Conservation (phyloP, 1,140 invertebrate genomes). For the Bombus huntii region DNA sequence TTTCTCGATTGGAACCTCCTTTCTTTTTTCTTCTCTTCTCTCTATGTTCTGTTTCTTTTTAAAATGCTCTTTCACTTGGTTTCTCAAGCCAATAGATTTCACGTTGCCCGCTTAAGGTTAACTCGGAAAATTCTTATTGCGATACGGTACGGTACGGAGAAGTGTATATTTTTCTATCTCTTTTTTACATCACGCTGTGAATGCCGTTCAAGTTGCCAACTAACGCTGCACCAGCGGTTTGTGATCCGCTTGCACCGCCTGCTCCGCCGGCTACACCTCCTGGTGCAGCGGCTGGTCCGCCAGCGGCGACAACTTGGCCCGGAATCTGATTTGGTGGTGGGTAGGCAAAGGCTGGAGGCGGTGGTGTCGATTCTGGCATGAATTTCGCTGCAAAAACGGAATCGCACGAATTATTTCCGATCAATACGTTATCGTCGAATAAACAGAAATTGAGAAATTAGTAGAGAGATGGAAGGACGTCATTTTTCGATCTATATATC, state of each 20-base stretch:
- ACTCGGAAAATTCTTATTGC: conserved; percentile 43
- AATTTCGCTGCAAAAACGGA: conserved; percentile 82
- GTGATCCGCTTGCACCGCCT: conserved; percentile 26
- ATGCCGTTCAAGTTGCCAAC: conserved; percentile 55
- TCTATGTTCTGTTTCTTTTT: not conserved
- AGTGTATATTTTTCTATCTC: not conserved
- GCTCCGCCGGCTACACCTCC: not conserved
- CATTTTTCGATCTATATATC: not conserved
- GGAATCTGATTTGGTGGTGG: conserved; percentile 69
- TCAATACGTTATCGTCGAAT: not conserved
- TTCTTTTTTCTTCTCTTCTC: not conserved
- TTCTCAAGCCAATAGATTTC: not conserved
- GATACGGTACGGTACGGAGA: conserved; percentile 15
- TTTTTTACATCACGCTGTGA: conserved; percentile 66
- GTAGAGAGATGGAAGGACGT: not conserved
- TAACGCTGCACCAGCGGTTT: conserved; percentile 63
- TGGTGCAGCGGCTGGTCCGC: conserved; percentile 30
- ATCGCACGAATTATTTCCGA: conserved; percentile 23
- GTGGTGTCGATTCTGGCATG: conserved; percentile 81
- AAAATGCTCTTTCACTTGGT: not conserved
- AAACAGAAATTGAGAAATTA: not conserved
- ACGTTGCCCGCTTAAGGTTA: conserved; percentile 31
- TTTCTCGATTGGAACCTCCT: not conserved
- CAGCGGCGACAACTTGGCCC: conserved; percentile 35
- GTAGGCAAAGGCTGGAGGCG: conserved; percentile 78